Conservation (phyloP, 1,140 invertebrate species). For the Steinernema feltiae region DNA sequence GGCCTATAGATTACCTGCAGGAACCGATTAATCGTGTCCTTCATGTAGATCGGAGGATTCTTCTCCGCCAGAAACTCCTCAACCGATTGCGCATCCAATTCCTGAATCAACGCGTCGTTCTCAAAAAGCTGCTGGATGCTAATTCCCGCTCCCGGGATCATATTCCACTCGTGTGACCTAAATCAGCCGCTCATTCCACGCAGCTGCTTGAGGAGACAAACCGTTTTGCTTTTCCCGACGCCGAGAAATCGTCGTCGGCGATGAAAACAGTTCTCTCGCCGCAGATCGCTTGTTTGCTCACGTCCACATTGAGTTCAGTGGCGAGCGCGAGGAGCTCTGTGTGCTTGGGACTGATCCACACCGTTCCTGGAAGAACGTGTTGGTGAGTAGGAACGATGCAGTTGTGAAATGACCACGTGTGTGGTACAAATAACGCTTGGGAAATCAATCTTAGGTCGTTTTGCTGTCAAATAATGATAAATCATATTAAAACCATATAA, state of each 20-base stretch:
- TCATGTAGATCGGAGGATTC: not conserved
- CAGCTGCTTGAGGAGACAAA: not conserved
- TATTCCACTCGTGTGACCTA: not conserved
- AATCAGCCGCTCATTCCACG: not conserved
- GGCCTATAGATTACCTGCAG: constrained; percentile 11
- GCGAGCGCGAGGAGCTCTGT: constrained; percentile 7
- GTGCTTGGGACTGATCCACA: constrained; percentile 22
- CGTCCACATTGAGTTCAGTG: constrained; percentile 14
- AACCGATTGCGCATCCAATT: not conserved
- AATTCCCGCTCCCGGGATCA: not conserved
- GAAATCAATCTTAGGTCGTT: no score
- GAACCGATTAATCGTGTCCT: constrained; percentile 21
- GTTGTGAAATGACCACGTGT: no score
- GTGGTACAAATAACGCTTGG: no score
- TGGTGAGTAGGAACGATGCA: no score
- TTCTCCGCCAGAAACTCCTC: constrained; percentile 1
- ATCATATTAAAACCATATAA: no score
- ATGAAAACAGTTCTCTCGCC: constrained; percentile 26
- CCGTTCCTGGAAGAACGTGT: constrained; percentile 18
- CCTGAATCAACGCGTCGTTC: not conserved
- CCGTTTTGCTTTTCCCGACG: not conserved
- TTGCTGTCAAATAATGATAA: no score
- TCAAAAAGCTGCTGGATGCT: not conserved
- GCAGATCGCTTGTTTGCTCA: constrained; percentile 20
- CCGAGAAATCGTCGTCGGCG: constrained; percentile 9